Evolutionary conservation across 2,888 invertebrate genomes (phyloP).

Genomic region (Neoascia interrupta): DNA sequence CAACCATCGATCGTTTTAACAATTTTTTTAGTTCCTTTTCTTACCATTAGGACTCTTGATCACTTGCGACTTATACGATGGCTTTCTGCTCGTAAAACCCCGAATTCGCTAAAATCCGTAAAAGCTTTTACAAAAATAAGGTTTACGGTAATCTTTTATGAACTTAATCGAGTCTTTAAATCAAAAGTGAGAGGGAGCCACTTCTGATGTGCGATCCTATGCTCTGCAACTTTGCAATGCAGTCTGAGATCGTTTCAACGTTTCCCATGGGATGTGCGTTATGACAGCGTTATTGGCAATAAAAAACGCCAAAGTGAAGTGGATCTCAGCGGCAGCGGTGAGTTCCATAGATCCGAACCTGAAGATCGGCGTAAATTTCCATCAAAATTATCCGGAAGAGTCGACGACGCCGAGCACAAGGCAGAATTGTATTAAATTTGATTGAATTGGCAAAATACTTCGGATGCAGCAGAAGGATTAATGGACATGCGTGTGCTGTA

Average conservation of each 20-base stretch:
- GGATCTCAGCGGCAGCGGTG: constrained; percentile 2
- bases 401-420: neutral
- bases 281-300: constrained; percentile 42
- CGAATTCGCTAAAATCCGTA: too few relatives aligned
- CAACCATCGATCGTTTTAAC: too few relatives aligned
- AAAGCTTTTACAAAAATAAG: too few relatives aligned
- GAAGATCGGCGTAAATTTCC: neutral
- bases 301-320: constrained; percentile 29
- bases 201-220: too few relatives aligned
- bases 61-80: too few relatives aligned
- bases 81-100: too few relatives aligned
- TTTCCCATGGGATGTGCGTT: constrained; percentile 21
- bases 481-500: constrained; percentile 32
- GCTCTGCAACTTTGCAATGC: neutral
- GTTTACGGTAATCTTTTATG: too few relatives aligned
- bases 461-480: constrained; percentile 3
- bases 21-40: too few relatives aligned
- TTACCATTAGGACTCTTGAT: too few relatives aligned
- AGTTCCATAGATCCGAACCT: constrained; percentile 4
- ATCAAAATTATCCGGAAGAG: constrained; percentile 36
- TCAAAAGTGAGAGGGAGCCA: neutral
- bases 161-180: too few relatives aligned
- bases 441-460: constrained; percentile 15
- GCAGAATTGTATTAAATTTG: constrained; percentile 3
- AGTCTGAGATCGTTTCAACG: neutral